Conservation (phyloP, 2,797 vertebrate species). For the Dryobates pubescens region DNA sequence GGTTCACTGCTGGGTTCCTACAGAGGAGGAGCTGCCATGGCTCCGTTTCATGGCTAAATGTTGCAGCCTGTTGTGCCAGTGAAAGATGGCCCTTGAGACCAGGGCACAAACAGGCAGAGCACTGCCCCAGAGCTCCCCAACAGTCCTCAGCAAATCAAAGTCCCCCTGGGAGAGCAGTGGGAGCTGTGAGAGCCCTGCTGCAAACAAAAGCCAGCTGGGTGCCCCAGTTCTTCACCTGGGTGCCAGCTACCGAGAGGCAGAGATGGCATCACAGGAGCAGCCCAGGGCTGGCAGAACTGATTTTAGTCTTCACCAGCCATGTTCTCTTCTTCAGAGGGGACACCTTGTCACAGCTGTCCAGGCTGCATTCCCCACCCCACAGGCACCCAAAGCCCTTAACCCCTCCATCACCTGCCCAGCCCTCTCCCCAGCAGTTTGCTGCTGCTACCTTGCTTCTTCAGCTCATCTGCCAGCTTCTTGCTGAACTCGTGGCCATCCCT, state of each 20-base stretch:
- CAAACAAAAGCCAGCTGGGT: not conserved
- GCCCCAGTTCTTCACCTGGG: fast-evolving
- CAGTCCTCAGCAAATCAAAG: not conserved
- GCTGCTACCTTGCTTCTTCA: slow-evolving; percentile 87
- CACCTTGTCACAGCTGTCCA: not conserved
- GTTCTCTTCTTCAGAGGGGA: not conserved
- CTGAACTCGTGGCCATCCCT: slow-evolving; percentile 84
- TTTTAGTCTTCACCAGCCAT: not conserved
- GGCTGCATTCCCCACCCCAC: not conserved
- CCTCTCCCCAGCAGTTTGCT: not conserved
- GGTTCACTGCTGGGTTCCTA: not conserved
- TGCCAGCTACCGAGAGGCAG: not conserved
- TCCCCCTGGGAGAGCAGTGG: not conserved
- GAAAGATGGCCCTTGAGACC: not conserved
- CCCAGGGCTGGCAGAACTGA: not conserved
- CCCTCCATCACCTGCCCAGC: not conserved
- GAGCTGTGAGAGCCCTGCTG: not conserved
- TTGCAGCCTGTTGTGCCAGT: not conserved
- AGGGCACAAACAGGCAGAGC: not conserved
- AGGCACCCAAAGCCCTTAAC: not conserved
- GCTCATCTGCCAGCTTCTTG: slow-evolving; percentile 81
- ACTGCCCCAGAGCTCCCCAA: not conserved
- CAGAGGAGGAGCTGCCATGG: not conserved
- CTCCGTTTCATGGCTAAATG: not conserved
- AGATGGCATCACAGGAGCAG: not conserved